Percentiles rank a stretch among this genome's conserved stretches.
These are phyloP conservation scores for Hirundo rustica DNA, from an alignment of 2,797 vertebrate genomes.

Conservation along the genomic window DNA sequence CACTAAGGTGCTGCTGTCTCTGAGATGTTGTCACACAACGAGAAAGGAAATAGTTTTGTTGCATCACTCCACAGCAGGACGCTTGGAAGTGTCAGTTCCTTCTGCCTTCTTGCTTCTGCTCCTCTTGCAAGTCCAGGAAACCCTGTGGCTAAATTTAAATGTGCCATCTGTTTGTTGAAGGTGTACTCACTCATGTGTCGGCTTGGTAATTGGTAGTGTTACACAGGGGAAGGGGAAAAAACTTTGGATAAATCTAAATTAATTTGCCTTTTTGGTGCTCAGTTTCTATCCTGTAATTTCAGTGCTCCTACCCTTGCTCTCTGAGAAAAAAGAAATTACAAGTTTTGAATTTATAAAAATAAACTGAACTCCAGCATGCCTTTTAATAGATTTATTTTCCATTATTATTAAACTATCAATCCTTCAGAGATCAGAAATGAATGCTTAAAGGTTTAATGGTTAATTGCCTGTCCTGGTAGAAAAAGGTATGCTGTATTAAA, in stretches of 20 bases:
- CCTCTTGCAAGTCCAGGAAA: not conserved
- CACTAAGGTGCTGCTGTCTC: not conserved
- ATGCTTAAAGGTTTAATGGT: not conserved
- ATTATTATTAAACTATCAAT: not conserved
- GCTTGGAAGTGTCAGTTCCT: not conserved
- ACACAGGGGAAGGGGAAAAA: not conserved
- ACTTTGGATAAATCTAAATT: not conserved
- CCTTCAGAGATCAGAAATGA: not conserved
- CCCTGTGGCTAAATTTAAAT: not conserved
- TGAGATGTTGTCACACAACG: not conserved
- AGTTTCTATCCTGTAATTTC: not conserved
- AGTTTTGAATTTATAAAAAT: not conserved
- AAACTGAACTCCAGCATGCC: not conserved
- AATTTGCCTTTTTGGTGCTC: not conserved
- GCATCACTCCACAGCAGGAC: not conserved
- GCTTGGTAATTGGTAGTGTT: not conserved
- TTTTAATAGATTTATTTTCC: not conserved
- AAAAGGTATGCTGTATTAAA: not conserved
- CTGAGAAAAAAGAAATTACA: not conserved
- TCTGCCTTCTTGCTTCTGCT: not conserved
- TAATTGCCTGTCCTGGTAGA: not conserved
- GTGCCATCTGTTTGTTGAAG: not conserved
- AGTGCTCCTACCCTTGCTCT: not conserved
- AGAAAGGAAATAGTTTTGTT: not conserved
- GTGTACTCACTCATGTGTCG: accelerated